A percentile compares a stretch with the other conserved stretches of the same genome.
phyloP scores from a whole-genome alignment of 1,140 invertebrate genomes.

The Nilaparvata lugens region DNA sequence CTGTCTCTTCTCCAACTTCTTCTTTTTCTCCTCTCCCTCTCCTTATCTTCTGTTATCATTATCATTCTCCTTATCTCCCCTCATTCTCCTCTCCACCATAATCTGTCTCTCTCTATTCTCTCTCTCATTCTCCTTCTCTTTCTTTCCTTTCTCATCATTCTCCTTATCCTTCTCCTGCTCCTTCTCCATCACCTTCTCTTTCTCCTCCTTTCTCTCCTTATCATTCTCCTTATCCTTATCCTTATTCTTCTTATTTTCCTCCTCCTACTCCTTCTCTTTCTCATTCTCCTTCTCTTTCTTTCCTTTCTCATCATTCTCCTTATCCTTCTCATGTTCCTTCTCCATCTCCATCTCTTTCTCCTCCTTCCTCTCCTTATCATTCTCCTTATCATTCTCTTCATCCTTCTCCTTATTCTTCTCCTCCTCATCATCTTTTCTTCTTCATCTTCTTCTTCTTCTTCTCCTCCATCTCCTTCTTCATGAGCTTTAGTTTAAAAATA shows the following conservation, averaged over 20 bases:
- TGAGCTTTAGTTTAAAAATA: too few relatives aligned
- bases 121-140: background rate
- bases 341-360: background rate
- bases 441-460: background rate
- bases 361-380: background rate
- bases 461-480: too few relatives aligned
- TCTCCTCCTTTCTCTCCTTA: background rate
- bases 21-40: too few relatives aligned
- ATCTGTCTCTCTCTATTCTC: background rate
- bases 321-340: background rate
- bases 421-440: too few relatives aligned
- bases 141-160: background rate
- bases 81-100: background rate
- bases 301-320: background rate
- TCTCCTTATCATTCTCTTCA: background rate
- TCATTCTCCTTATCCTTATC: background rate
- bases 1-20: too few relatives aligned
- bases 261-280: background rate
- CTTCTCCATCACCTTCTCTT: background rate
- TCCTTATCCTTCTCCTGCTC: background rate
- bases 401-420: background rate
- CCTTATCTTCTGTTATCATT: background rate
- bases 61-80: background rate
- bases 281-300: background rate
- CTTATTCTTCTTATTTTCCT: too few relatives aligned